Evolutionary conservation across 2,797 vertebrate genomes (phyloP).

Genomic region (Karalla daura): DNA sequence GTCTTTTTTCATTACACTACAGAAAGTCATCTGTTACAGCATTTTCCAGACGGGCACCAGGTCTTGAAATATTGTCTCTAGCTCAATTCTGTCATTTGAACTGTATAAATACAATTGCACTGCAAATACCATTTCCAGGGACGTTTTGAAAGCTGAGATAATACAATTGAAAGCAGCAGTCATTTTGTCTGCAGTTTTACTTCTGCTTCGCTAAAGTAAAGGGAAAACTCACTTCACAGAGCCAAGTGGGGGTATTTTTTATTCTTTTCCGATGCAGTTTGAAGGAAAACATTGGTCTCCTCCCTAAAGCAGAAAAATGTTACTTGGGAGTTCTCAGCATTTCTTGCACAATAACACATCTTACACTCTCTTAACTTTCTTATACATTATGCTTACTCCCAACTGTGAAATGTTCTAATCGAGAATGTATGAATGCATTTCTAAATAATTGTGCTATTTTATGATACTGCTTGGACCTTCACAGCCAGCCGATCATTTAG

Average conservation of each 20-base stretch:
- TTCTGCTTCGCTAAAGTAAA: constrained; percentile 6
- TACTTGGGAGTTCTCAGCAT: too few species aligned
- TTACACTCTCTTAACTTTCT: too few species aligned
- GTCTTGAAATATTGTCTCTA: constrained; percentile 28
- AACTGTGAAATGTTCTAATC: too few species aligned
- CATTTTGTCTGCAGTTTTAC: constrained; percentile 18
- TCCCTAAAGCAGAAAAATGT: too few species aligned
- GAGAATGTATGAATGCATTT: too few species aligned
- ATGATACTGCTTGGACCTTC: too few species aligned
- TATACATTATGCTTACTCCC: too few species aligned
- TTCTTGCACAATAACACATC: too few species aligned
- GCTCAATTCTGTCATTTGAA: constrained; percentile 22
- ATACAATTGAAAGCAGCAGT: constrained; percentile 13
- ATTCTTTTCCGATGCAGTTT: background rate
- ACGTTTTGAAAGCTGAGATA: constrained; percentile 35
- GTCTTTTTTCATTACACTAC: constrained; percentile 28
- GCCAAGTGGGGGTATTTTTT: background rate
- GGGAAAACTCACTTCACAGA: constrained; percentile 6
- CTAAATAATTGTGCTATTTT: too few species aligned
- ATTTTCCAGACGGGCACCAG: background rate
- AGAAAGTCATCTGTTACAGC: constrained; percentile 20
- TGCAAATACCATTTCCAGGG: constrained; percentile 33
- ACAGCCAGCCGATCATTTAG: too few species aligned
- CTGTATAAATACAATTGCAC: constrained; percentile 27
- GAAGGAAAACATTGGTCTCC: constrained; percentile 1